phyloP scores from a whole-genome alignment of 2,113 vertebrate species.

The Xenopus borealis region DNA sequence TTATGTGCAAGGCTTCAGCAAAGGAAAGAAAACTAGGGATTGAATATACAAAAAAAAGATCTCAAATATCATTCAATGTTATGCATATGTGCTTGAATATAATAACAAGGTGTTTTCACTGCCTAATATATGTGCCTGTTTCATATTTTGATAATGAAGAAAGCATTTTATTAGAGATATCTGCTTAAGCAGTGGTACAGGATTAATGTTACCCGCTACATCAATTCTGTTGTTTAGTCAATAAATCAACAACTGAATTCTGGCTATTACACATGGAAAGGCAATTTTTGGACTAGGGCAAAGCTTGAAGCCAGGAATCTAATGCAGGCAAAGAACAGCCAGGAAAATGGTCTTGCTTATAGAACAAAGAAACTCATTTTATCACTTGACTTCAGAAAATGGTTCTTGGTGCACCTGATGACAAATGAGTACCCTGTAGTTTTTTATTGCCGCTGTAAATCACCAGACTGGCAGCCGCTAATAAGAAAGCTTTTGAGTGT shows the following conservation, averaged over 20 bases:
- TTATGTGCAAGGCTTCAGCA: not conserved
- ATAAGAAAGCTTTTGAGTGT: constrained; percentile 80
- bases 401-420: constrained; percentile 75
- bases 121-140: too few species aligned
- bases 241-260: constrained; percentile 52
- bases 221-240: constrained; percentile 50
- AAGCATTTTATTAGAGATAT: too few species aligned
- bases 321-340: constrained; percentile 47
- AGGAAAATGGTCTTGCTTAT: constrained; percentile 67
- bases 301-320: constrained; percentile 54
- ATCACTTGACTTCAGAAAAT: constrained; percentile 76
- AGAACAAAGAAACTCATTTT: constrained; percentile 77
- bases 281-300: constrained; percentile 46
- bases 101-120: too few species aligned
- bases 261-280: constrained; percentile 52
- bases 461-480: constrained; percentile 77
- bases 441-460: constrained; percentile 83
- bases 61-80: not conserved
- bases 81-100: too few species aligned
- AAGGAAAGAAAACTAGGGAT: not conserved
- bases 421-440: constrained; percentile 78
- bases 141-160: too few species aligned
- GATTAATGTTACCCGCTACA: constrained; percentile 10
- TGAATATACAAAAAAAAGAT: not conserved
- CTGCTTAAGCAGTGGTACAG: too few species aligned